Base-by-base conservation (phyloP, 2,888 invertebrate genomes). In the Ganaspis brasiliensis region DNA sequence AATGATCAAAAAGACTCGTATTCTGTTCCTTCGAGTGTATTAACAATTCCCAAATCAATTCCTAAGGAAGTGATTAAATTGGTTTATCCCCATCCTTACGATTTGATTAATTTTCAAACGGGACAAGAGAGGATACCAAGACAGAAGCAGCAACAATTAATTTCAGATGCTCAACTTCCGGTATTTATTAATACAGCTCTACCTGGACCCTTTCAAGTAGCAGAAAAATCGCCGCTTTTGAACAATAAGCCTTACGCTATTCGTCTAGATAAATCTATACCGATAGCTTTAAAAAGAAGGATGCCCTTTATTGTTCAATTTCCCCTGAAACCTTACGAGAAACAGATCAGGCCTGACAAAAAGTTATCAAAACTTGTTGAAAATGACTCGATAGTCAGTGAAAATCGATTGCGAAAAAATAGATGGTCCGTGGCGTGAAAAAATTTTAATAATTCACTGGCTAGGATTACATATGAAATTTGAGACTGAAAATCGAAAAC, bases 221-320 rank as follows among this genome's bases (percentile, higher is more conserved):
- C 95, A 88, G 93, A 95, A 24, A 2, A 24, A 10, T 8, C n/a
- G 40, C 24, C 24, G 14, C 19, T 94, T 67, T 94, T 94, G 75
- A 94, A 95, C 76, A 94, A 95, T 90, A 94, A 93, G 88, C 94
- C 96, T 6, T 95, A 95, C 91, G 94, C 94, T 78, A 94, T 95
- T 0, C 82, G 84, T 26, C 81, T 89, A 2, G 85, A 87, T 10
- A 90, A 92, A 79, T 92, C 92, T 14, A 91, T 92, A 70, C 93
- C 95, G 1, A 92, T 93, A 59, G 93, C 93, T 61, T 94, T 95
- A 71, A 94, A 94, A 85, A 94, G 93, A 88, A 94, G 94, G 78
- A 94, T 96, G 4, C 87, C 88, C 0, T 89, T 87, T 70, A 84
- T 86, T 21, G 94, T 96, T 0, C 95, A 95, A 84, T 95, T 81